Evolutionary conservation across 1,140 invertebrate species (phyloP), one percentile per base, ranked within the genome.

Genomic region (Propsilocerus akamusi): DNA sequence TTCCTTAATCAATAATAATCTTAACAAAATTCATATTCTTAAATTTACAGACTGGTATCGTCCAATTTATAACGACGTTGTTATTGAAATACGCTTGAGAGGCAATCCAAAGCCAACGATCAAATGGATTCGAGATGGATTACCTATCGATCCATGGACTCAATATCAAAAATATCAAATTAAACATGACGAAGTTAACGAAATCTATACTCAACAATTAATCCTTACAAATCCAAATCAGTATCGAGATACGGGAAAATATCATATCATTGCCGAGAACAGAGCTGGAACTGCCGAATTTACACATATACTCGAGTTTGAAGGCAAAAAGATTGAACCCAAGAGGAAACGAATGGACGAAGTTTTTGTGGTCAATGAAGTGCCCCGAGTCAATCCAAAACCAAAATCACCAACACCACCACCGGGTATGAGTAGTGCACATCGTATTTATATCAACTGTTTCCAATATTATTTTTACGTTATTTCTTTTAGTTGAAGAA

Each of bases 121-220:
- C 23, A 83, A 83, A 61, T 89, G 84, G 83, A 76, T 77, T 54
- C 84, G 84, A 62, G 78, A 85, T 56, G 81, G 80, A 57, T 72
- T 83, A 56, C 76, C 85, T 55, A 72, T 93, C 4, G 70, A 81
- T 51, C 72, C 83, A 10, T 41, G 34, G 34, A 41, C 17, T 5
- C 34, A 41, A 41, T 41, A 41, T 41, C 34, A 41, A 10, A 41
- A 41, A 41, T 41, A 41, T 41, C 34, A 41, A 41, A 20, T 41
- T 41, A 41, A 41, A 20, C 34, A 41, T 41, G 34, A 41, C 22
- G 34, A 41, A 5, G 17, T 41, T 2, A 41, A 41, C 11, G 10
- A 20, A 20, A 4, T 20, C 10, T 41, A 41, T 41, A 14, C n/a
- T 20, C 34, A 41, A 20, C 34, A 41, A 41, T 17, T 41, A 8